phyloP scores from a whole-genome alignment of 2,113 vertebrate genomes.

The Pygathrix nemaeus region DNA sequence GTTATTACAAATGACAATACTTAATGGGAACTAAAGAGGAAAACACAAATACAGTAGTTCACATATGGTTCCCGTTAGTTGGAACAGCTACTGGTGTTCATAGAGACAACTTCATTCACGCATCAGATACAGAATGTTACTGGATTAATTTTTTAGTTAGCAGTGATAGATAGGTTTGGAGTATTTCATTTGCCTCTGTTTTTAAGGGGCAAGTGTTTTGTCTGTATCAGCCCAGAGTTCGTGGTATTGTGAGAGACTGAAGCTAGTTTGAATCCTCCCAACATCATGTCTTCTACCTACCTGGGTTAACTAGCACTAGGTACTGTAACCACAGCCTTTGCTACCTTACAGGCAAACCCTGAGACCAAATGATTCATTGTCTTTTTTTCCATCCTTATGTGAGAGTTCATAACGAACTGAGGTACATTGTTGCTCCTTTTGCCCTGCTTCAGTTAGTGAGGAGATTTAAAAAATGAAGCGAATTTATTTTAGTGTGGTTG shows the following conservation, averaged over 20 bases:
- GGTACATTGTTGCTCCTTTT: neutral
- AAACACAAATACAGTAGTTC: neutral
- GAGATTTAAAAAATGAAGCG: neutral
- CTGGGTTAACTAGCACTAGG: neutral
- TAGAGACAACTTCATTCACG: neutral
- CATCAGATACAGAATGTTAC: neutral
- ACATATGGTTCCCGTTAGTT: neutral
- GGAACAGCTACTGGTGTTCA: neutral
- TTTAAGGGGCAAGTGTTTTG: neutral
- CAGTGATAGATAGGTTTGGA: neutral
- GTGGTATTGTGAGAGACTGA: neutral
- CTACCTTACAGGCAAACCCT: neutral
- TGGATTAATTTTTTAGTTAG: neutral
- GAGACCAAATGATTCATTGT: neutral
- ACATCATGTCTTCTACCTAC: neutral
- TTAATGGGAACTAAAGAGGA: neutral
- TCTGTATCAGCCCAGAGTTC: neutral
- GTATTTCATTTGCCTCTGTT: neutral
- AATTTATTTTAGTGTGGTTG: neutral
- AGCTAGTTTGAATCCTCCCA: neutral
- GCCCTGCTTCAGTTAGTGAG: neutral
- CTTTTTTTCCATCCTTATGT: neutral
- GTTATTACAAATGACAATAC: neutral
- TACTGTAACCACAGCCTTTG: neutral
- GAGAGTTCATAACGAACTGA: neutral